Base-by-base conservation (phyloP, 1,140 invertebrate species). In the Tetramorium simillimum region DNA sequence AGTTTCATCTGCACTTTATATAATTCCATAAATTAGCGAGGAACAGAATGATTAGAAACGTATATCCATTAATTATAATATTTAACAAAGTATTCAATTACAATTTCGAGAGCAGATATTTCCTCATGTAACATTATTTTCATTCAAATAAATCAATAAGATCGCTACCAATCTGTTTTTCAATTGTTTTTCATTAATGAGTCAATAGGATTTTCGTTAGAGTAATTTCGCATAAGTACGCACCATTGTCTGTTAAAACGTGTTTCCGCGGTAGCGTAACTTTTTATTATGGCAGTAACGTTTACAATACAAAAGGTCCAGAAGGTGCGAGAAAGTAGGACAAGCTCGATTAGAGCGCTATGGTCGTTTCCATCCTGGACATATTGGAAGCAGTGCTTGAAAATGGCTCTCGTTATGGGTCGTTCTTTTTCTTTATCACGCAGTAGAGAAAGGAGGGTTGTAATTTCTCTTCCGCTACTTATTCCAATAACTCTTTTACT, bases 321-420 rank as follows among this genome's bases (percentile, higher is more conserved):
- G 62, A 28, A 46, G 86, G 80, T 69, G 77, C 82, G 43, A 56
- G 80, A 84, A 86, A 87, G 63, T 87, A 84, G 28, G 86, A 87
- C 49, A 81, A 49, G 58, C 86, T 46, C 40, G 51, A 80, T 53
- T 43, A 88, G 37, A 67, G 33, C 37, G 40, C 49, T 88, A 65
- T 51, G 82, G 70, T 77, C 53, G 77, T 86, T 88, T 77, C 84
- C 69, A 89, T 86, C 75, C 33, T 67, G 40, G 56, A 73, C 80
- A 86, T 90, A 90, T 90, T 86, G 89, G 88, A 91, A 85, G 87
- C 89, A 76, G 33, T 84, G 84, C 76, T 53, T 87, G 63, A 73
- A 77, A 89, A 89, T 88, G 81, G 86, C 40, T 85, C 87, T 72
- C 67, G 75, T 75, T 87, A 87, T 89, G 75, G 88, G 65, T 80